A percentile compares a stretch with the other conserved stretches of the same genome.
Evolutionary conservation across 2,888 invertebrate genomes (phyloP).

Genomic region (Athripsodes cinereus): DNA sequence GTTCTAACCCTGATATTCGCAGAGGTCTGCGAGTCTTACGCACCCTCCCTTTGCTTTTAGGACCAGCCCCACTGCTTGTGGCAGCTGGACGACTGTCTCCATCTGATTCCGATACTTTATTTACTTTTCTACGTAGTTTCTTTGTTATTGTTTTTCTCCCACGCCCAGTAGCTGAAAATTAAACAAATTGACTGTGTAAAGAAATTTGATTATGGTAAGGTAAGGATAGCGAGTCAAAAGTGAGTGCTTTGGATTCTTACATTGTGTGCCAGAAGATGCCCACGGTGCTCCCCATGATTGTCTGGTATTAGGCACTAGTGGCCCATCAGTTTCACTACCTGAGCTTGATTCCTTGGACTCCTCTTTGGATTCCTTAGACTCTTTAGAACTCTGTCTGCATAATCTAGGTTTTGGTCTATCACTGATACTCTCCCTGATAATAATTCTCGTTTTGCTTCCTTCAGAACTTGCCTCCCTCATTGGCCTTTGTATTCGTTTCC

Average conservation of each 20-base stretch:
- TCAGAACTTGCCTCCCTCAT: constrained; percentile 16
- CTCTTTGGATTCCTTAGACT: constrained; percentile 20
- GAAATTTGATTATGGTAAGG: no score
- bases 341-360: constrained; percentile 24
- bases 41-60: constrained; percentile 53
- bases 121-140: constrained; percentile 43
- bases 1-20: constrained; percentile 80
- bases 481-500: constrained; percentile 21
- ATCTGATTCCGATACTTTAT: constrained; percentile 36
- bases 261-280: constrained; percentile 37
- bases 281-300: constrained; percentile 51
- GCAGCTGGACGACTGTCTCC: constrained; percentile 50
- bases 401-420: constrained; percentile 20
- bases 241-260: neutral
- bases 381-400: constrained; percentile 23
- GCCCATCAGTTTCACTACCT: constrained; percentile 24
- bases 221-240: no score
- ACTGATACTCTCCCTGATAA: constrained; percentile 6
- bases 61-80: constrained; percentile 45
- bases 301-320: constrained; percentile 39
- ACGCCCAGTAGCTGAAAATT: constrained; percentile 34
- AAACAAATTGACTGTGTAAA: neutral
- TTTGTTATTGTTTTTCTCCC: constrained; percentile 42
- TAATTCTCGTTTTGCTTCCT: constrained; percentile 15
- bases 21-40: constrained; percentile 61